Percentiles rank a stretch among this genome's conserved stretches.
These are phyloP conservation scores for Anguilla japonica DNA, from an alignment of 2,113 vertebrate species.

Conservation along the genomic window DNA sequence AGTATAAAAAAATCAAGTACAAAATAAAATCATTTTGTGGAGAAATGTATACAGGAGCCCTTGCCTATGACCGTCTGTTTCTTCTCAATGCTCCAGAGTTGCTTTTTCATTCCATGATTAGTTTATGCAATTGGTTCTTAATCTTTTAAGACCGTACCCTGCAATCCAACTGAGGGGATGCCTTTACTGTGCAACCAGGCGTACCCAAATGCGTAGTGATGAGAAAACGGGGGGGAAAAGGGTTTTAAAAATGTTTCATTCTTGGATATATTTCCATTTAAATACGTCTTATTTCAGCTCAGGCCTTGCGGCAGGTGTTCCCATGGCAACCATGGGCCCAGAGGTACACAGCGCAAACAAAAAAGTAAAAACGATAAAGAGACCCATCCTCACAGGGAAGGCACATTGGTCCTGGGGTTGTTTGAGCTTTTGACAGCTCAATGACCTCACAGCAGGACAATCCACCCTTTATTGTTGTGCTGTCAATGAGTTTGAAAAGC, in stretches of 20 bases:
- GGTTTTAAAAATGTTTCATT: constrained; percentile 37
- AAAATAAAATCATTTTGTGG: constrained; percentile 20
- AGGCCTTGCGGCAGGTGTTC: constrained; percentile 39
- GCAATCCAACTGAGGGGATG: constrained; percentile 66
- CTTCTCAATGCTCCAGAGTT: constrained; percentile 63
- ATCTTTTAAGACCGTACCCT: constrained; percentile 69
- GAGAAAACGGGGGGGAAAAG: constrained; percentile 45
- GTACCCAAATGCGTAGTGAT: constrained; percentile 62
- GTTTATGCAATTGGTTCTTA: constrained; percentile 63
- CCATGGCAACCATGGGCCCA: constrained; percentile 41
- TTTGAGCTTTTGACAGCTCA: constrained; percentile 45
- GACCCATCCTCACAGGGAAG: constrained; percentile 8
- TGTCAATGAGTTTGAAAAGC: constrained; percentile 34
- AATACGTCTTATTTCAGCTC: constrained; percentile 33
- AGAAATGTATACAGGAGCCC: constrained; percentile 45
- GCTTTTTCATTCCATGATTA: constrained; percentile 72
- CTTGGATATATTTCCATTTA: constrained; percentile 46
- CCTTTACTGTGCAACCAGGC: constrained; percentile 67
- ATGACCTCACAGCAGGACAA: constrained; percentile 43
- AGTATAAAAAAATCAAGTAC: not conserved
- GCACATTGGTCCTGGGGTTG: constrained; percentile 21
- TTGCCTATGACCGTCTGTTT: constrained; percentile 40
- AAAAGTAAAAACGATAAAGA: constrained; percentile 8
- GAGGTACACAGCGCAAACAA: constrained; percentile 21
- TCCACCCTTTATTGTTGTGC: constrained; percentile 26